Evolutionary conservation across 2,888 invertebrate genomes (phyloP).

Genomic region (Agriopis marginaria): DNA sequence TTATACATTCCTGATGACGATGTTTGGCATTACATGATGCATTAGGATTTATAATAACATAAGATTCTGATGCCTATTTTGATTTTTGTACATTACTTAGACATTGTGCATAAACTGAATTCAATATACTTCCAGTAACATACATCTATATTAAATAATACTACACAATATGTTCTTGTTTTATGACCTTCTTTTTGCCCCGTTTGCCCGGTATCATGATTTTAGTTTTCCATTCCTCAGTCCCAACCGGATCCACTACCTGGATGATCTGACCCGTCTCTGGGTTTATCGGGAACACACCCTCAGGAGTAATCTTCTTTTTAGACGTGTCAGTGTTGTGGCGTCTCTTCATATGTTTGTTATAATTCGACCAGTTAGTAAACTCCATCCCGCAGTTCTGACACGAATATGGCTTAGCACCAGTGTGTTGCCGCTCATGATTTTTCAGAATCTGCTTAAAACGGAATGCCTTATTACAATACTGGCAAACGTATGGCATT

Average conservation of each 20-base stretch:
- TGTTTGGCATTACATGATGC: too few species aligned
- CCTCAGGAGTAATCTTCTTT: constrained; percentile 85
- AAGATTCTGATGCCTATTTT: too few species aligned
- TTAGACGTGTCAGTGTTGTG: constrained; percentile 86
- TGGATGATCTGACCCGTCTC: constrained; percentile 77
- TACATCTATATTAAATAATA: neutral
- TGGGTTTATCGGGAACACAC: constrained; percentile 77
- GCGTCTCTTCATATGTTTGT: constrained; percentile 92
- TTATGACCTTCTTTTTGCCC: constrained; percentile 70
- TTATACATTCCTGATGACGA: too few species aligned
- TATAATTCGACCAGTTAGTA: constrained; percentile 94
- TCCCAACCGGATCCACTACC: constrained; percentile 65
- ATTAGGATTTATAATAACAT: too few species aligned
- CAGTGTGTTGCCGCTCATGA: constrained; percentile 91
- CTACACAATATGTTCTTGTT: constrained; percentile 57
- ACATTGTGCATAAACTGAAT: too few species aligned
- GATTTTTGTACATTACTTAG: too few species aligned
- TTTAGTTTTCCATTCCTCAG: constrained; percentile 78
- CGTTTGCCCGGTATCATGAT: constrained; percentile 78
- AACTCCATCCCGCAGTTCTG: constrained; percentile 90
- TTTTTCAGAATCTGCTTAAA: constrained; percentile 91
- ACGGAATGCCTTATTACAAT: constrained; percentile 91
- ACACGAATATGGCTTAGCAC: constrained; percentile 91
- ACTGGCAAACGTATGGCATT: constrained; percentile 92
- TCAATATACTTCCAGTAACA: neutral